Evolutionary conservation across 2,113 vertebrate species (phyloP), one percentile per base, ranked within the genome.

Genomic region (Pangasianodon gigas): DNA sequence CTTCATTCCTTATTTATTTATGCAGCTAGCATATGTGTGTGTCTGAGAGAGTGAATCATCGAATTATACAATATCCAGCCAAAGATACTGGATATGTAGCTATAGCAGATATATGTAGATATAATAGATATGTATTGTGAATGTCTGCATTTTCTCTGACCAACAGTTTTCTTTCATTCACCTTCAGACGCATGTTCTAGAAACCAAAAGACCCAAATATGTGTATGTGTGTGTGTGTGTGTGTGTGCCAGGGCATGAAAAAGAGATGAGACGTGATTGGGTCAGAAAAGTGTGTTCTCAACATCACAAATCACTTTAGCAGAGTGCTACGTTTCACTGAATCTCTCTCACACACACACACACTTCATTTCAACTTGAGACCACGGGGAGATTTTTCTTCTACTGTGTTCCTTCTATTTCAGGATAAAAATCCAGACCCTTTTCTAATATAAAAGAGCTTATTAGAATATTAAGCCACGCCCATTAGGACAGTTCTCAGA

Each of bases 261-360:
- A 81, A 81, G 10, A 54, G 0, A 52, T 52, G 46, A 26, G 77
- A 60, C 21, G 32, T 71, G 65, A 74, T 29, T 29, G 48, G 69
- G 65, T 56, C 46, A 84, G 81, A 89, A 24, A 58, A 26, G 85
- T 86, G 67, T 56, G n/a, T 74, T 74, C 51, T 74, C 4, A 86
- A 74, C 67, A 74, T 74, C 48, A 86, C 32, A 86, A 86, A 56
- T 54, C 85, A 56, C 85, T 86, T 86, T 74, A 74, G 48, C 0
- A 86, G 51, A 48, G 37, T 87, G 54, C 37, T 74, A 3, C 9
- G 19, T 24, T 84, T 58, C 54, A n/a, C 24, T 26, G 18, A 37
- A 75, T 19, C 65, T 62, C 48, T 80, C 79, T 69, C 62, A 82
- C 8, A 41, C n/a, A 56, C 74, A 82, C 52, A 83, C 6, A 46